Percentiles rank a stretch among this genome's conserved stretches.
phyloP scores from a whole-genome alignment of 1,140 invertebrate genomes.

The Caenorhabditis latens region DNA sequence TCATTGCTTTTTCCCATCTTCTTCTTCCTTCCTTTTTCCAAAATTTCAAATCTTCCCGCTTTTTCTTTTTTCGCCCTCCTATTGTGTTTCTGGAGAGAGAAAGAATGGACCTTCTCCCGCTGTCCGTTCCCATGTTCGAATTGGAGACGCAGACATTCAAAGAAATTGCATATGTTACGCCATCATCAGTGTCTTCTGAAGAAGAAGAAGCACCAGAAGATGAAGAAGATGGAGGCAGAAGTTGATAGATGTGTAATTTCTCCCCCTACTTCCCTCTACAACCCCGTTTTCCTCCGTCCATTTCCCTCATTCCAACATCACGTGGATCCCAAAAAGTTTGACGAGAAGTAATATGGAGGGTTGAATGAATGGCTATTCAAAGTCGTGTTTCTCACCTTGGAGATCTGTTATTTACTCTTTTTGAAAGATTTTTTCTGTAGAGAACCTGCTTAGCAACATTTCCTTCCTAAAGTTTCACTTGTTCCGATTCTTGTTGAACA shows the following conservation, averaged over 20 bases:
- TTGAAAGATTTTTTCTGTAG: too few species aligned
- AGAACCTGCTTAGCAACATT: too few species aligned
- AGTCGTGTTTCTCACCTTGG: too few species aligned
- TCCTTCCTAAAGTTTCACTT: too few species aligned
- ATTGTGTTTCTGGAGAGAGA: not conserved
- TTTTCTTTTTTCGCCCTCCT: too few species aligned
- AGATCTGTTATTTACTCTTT: too few species aligned
- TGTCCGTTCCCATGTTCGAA: slow-evolving; percentile 6
- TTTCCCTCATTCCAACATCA: not conserved
- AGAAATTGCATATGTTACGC: slow-evolving; percentile 37
- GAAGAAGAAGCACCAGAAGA: not conserved
- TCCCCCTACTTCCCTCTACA: not conserved
- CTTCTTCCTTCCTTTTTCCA: not conserved
- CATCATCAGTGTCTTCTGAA: not conserved
- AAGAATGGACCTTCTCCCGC: not conserved
- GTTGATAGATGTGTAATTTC: slow-evolving; percentile 54
- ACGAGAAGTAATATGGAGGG: not conserved
- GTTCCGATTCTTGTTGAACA: too few species aligned
- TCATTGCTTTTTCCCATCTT: not conserved
- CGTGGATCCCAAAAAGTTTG: not conserved
- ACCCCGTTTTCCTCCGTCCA: too few species aligned
- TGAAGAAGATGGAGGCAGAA: not conserved
- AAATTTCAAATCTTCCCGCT: too few species aligned
- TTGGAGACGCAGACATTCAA: not conserved
- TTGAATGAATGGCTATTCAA: too few species aligned